phyloP scores from a whole-genome alignment of 2,113 vertebrate genomes.

The Accipiter cooperii region DNA sequence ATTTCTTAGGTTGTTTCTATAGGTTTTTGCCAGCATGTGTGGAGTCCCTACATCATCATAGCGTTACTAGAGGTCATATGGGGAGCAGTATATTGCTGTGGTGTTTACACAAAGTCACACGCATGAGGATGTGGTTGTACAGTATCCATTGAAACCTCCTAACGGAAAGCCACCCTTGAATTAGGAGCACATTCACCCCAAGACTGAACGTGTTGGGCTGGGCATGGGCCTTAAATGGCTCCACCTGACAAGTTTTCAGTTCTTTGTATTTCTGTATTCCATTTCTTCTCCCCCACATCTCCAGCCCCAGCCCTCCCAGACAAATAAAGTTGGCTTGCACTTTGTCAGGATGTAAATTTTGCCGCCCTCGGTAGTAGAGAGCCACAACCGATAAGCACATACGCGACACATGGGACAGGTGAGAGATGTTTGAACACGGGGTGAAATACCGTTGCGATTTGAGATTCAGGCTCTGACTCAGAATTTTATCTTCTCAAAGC shows the following conservation, averaged over 20 bases:
- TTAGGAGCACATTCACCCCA: not conserved
- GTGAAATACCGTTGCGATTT: not conserved
- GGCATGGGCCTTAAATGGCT: not conserved
- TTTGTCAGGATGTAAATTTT: not conserved
- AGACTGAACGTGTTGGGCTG: not conserved
- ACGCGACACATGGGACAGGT: not conserved
- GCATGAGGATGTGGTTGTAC: not conserved
- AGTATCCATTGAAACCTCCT: not conserved
- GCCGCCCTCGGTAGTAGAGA: rapidly evolving
- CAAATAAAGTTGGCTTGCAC: not conserved
- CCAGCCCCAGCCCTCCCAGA: not conserved
- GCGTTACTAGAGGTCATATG: not conserved
- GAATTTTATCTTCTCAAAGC: constrained; percentile 4
- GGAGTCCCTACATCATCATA: not conserved
- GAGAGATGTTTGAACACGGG: not conserved
- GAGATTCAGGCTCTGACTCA: not conserved
- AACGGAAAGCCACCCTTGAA: not conserved
- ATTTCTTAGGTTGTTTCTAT: not conserved
- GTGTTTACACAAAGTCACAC: not conserved
- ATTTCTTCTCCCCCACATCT: not conserved
- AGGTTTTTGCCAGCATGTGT: not conserved
- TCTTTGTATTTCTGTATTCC: not conserved
- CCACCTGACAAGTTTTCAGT: not conserved
- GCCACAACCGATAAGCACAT: not conserved
- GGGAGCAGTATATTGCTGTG: not conserved